These are phyloP conservation scores for Allygus modestus DNA, from an alignment of 2,888 invertebrate genomes.

Conservation along the genomic window DNA sequence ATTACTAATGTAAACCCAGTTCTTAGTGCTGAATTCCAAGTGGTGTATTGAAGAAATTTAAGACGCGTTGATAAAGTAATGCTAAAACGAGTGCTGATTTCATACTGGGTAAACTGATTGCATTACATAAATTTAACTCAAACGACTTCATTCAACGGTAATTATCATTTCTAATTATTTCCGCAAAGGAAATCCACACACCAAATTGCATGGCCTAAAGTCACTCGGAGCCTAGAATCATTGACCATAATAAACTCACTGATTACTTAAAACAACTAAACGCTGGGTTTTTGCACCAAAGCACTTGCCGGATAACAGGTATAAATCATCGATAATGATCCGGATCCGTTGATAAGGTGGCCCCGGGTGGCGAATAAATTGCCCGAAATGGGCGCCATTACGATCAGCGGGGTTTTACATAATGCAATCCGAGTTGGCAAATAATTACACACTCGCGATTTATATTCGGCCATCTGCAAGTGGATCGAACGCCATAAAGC, in stretches of 20 bases:
- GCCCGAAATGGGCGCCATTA: conserved; percentile 36
- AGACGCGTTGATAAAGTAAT: too few species aligned
- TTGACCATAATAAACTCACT: neutral
- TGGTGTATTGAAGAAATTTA: too few species aligned
- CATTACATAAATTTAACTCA: too few species aligned
- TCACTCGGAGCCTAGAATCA: neutral
- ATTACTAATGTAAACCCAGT: too few species aligned
- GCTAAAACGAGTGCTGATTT: too few species aligned
- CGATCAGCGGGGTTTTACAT: conserved; percentile 1
- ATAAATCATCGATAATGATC: conserved; percentile 20
- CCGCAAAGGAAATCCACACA: too few species aligned
- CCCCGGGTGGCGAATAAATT: conserved; percentile 10
- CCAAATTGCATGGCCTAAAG: neutral
- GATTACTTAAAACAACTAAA: conserved; percentile 7
- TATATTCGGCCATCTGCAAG: conserved; percentile 48
- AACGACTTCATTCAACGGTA: too few species aligned
- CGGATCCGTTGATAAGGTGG: neutral
- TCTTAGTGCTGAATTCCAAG: too few species aligned
- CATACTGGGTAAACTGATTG: too few species aligned
- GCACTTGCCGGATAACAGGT: neutral
- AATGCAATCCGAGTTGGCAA: conserved; percentile 47
- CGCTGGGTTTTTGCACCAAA: neutral
- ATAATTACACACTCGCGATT: conserved; percentile 44
- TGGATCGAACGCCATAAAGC: neutral
- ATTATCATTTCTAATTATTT: too few species aligned